A percentile compares a stretch with the other conserved stretches of the same genome.
Evolutionary conservation across 1,140 invertebrate species (phyloP).

Genomic region (Caenorhabditis tropicalis): DNA sequence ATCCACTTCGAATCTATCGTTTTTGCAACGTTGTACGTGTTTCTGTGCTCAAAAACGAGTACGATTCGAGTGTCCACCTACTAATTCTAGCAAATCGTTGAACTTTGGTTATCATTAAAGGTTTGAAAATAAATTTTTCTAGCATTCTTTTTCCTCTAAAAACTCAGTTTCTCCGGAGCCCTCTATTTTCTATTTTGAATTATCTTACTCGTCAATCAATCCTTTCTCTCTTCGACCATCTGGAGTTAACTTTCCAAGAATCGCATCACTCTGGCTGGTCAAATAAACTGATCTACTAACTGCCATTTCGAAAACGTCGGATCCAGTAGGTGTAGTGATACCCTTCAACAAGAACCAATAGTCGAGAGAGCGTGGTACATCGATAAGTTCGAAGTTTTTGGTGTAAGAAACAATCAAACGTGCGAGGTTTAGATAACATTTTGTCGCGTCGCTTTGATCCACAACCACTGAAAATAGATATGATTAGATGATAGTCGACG

Average conservation of each 20-base stretch:
- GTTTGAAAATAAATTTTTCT: neutral
- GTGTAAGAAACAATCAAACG: constrained; percentile 66
- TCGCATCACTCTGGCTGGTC: constrained; percentile 55
- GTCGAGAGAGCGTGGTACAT: constrained; percentile 61
- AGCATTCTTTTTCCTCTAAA: neutral
- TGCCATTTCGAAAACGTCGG: constrained; percentile 67
- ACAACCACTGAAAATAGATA: constrained; percentile 62
- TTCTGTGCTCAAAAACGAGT: constrained; percentile 14
- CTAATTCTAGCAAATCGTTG: neutral
- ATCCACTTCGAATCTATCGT: neutral
- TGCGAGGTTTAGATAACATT: constrained; percentile 67
- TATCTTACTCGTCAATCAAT: constrained; percentile 61
- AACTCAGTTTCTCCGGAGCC: too few species aligned
- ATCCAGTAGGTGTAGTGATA: constrained; percentile 38
- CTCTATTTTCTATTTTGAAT: neutral
- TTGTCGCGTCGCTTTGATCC: constrained; percentile 58
- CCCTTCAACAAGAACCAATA: constrained; percentile 67
- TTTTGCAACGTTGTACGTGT: neutral
- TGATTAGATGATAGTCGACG: too few species aligned
- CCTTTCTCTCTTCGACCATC: constrained; percentile 58
- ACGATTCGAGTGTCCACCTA: neutral
- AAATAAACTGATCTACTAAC: constrained; percentile 67
- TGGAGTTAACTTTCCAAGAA: constrained; percentile 59
- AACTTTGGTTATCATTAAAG: neutral
- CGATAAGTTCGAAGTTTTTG: constrained; percentile 67